Conservation (phyloP, 2,888 invertebrate genomes). For the Lithosia quadra region DNA sequence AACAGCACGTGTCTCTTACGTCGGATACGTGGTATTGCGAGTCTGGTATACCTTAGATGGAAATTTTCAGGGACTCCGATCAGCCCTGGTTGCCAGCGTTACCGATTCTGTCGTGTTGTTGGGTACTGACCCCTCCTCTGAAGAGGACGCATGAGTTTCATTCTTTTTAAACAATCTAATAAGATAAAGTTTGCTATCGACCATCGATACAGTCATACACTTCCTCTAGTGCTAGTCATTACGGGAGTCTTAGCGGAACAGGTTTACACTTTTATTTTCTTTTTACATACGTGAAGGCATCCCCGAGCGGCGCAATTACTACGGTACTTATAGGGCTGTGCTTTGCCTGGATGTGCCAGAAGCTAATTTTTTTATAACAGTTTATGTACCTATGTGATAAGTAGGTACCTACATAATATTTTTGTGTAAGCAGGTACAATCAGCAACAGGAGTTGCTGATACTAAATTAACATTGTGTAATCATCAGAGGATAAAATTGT, state of each 20-base stretch:
- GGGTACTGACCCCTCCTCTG: too few relatives aligned
- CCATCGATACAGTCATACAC: conserved; percentile 54
- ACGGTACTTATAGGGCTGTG: conserved; percentile 59
- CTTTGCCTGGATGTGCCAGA: conserved; percentile 7
- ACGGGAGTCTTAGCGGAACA: conserved; percentile 79
- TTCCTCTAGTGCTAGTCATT: conserved; percentile 70
- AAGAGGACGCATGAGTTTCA: not conserved
- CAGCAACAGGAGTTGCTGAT: not conserved
- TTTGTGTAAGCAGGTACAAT: not conserved
- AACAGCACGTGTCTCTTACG: too few relatives aligned
- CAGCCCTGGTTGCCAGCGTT: too few relatives aligned
- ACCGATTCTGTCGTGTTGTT: too few relatives aligned
- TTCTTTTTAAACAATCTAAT: not conserved
- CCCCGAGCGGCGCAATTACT: conserved; percentile 70
- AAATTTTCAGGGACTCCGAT: too few relatives aligned
- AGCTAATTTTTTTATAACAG: not conserved
- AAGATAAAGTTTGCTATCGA: conserved; percentile 33
- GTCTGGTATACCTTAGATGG: too few relatives aligned
- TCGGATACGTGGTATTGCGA: too few relatives aligned
- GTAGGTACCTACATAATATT: not conserved
- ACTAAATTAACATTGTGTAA: too few relatives aligned
- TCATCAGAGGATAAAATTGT: not conserved
- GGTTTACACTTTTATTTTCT: conserved; percentile 78
- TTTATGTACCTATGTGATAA: not conserved
- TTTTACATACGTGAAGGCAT: conserved; percentile 75